These are phyloP conservation scores for Drosophila paracracens DNA, from an alignment of 2,888 invertebrate genomes.

Conservation along the genomic window DNA sequence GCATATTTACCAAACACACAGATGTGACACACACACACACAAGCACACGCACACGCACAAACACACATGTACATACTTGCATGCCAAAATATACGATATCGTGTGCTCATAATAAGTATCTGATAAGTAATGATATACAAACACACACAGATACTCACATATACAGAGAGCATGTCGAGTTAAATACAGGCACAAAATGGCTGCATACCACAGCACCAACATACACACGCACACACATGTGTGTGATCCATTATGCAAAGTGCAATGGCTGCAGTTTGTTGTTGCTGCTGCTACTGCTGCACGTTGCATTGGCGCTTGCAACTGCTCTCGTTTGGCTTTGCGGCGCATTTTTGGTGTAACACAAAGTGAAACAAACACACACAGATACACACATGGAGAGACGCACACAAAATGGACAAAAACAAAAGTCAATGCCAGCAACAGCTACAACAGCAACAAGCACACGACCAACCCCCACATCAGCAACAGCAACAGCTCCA, in stretches of 20 bases:
- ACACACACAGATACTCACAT: slow-evolving; percentile 50
- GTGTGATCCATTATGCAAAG: slow-evolving; percentile 71
- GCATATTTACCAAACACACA: slow-evolving; percentile 80
- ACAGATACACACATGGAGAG: slow-evolving; percentile 11
- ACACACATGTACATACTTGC: slow-evolving; percentile 23
- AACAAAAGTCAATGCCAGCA: slow-evolving; percentile 55
- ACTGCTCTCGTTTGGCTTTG: slow-evolving; percentile 77
- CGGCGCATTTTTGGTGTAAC: slow-evolving; percentile 80
- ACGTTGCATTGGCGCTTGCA: slow-evolving; percentile 64
- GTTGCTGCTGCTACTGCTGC: slow-evolving; percentile 49
- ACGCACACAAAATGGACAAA: slow-evolving; percentile 58
- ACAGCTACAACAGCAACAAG: slow-evolving; percentile 26
- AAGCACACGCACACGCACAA: slow-evolving; percentile 6
- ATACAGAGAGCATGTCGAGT: slow-evolving; percentile 41
- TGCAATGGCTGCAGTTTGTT: slow-evolving; percentile 77
- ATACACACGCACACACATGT: slow-evolving; percentile 37
- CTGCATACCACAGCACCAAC: slow-evolving; percentile 70
- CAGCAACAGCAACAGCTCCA: neutral
- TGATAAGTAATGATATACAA: slow-evolving; percentile 83
- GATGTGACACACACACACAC: slow-evolving; percentile 50
- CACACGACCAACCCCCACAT: slow-evolving; percentile 30
- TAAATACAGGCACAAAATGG: slow-evolving; percentile 76
- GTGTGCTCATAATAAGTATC: slow-evolving; percentile 82
- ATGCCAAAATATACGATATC: slow-evolving; percentile 80
- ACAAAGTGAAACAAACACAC: slow-evolving; percentile 72